phyloP scores from a whole-genome alignment of 2,797 vertebrate genomes.

The Alectoris magna region DNA sequence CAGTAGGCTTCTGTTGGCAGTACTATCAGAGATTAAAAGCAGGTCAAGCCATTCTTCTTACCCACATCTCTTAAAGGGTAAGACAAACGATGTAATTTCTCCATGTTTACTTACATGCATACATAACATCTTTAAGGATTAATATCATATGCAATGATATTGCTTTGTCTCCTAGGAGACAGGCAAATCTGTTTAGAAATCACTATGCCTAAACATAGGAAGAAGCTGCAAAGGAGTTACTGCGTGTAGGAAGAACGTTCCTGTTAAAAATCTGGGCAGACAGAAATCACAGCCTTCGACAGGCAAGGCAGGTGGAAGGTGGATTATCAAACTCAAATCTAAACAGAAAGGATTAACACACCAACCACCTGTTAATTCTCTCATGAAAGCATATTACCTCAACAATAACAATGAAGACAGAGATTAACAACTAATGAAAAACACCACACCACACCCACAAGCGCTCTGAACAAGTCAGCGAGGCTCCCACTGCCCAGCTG shows the following conservation, averaged over 20 bases:
- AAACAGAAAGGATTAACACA: constrained; percentile 19
- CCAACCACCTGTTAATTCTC: background rate
- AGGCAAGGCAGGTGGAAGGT: background rate
- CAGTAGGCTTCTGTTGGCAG: constrained; percentile 6
- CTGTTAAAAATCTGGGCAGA: background rate
- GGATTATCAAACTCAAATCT: constrained; percentile 22
- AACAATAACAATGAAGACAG: background rate
- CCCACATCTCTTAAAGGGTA: background rate
- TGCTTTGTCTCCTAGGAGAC: constrained; percentile 36
- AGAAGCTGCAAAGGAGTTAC: background rate
- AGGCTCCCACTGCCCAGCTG: background rate
- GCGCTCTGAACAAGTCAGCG: background rate
- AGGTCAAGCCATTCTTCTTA: background rate
- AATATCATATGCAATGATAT: background rate
- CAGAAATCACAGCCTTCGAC: background rate
- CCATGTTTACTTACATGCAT: background rate
- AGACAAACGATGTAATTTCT: background rate
- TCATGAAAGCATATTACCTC: constrained; percentile 11
- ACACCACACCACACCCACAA: background rate
- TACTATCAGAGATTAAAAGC: background rate
- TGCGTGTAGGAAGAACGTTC: background rate
- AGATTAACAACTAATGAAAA: background rate
- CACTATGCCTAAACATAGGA: background rate
- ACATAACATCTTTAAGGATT: background rate
- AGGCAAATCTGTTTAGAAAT: background rate